Conservation (phyloP, 2,797 vertebrate genomes). For the Hoplostethus mediterraneus region DNA sequence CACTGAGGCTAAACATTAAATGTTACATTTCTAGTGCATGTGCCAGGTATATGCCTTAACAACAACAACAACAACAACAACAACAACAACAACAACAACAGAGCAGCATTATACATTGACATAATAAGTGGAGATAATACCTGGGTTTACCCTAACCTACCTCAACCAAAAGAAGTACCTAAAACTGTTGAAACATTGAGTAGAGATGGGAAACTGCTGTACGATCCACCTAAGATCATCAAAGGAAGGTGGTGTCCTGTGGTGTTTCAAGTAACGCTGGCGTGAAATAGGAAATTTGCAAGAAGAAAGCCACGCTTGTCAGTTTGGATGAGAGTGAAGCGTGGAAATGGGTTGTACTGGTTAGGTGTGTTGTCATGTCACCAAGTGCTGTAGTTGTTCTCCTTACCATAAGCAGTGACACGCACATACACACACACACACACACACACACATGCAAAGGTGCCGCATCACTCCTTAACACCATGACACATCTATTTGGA, state of each 20-base stretch:
- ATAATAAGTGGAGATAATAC: neutral
- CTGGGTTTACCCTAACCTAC: neutral
- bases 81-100: neutral
- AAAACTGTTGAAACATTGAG: neutral
- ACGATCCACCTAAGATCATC: neutral
- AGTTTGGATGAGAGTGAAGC: conserved; percentile 19
- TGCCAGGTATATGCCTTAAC: neutral
- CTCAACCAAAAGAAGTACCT: neutral
- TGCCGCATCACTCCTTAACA: conserved; percentile 20
- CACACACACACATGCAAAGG: conserved; percentile 22
- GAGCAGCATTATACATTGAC: neutral
- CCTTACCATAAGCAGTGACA: conserved; percentile 23
- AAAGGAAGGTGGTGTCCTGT: neutral
- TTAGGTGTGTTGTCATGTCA: conserved; percentile 29
- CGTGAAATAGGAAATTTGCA: conserved; percentile 25
- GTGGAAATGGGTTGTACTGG: conserved; percentile 25
- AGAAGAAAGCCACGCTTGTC: conserved; percentile 9
- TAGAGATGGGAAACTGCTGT: neutral
- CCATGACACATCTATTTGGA: conserved; percentile 24
- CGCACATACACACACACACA: conserved; percentile 18
- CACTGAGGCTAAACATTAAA: conserved; percentile 50
- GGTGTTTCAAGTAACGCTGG: conserved; percentile 6
- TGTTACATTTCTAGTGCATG: conserved; percentile 4
- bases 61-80: neutral
- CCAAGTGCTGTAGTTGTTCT: conserved; percentile 12